A percentile compares a stretch with the other conserved stretches of the same genome.
Evolutionary conservation across 2,888 invertebrate species (phyloP).

Genomic region (Cryptus viduatorius): DNA sequence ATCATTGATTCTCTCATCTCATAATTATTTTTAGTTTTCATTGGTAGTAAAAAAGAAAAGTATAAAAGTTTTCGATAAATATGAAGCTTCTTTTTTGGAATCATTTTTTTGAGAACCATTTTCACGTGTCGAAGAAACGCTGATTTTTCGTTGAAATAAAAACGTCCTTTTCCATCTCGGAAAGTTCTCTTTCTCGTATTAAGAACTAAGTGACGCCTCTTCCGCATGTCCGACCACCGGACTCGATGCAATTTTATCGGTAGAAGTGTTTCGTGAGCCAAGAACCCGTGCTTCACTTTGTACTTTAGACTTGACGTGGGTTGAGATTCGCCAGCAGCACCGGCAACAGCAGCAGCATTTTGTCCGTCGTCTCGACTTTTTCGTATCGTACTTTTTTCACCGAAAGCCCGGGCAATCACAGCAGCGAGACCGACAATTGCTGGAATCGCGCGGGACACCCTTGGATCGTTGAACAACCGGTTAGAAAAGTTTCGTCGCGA

Average conservation of each 20-base stretch:
- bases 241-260: slow-evolving; percentile 2
- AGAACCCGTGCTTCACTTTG: slow-evolving; percentile 15
- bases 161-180: not conserved
- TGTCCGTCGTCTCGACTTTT: slow-evolving; percentile 20
- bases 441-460: slow-evolving; percentile 51
- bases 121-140: not conserved
- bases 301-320: slow-evolving; percentile 2
- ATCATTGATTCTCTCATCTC: no score
- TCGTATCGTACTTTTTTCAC: slow-evolving; percentile 24
- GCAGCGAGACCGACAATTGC: slow-evolving; percentile 35
- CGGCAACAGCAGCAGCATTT: slow-evolving; percentile 3
- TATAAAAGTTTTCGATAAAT: not conserved
- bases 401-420: slow-evolving; percentile 38
- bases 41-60: no score
- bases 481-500: slow-evolving; percentile 18
- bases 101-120: not conserved
- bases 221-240: slow-evolving; percentile 14
- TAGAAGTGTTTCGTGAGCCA: not conserved
- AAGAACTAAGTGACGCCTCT: slow-evolving; percentile 13
- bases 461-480: slow-evolving; percentile 38
- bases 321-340: slow-evolving; percentile 18
- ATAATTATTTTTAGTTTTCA: no score
- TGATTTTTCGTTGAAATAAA: not conserved
- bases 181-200: not conserved
- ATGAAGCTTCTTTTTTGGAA: not conserved